Evolutionary conservation across 2,797 vertebrate genomes (phyloP).

Genomic region (Propithecus deckenii): DNA sequence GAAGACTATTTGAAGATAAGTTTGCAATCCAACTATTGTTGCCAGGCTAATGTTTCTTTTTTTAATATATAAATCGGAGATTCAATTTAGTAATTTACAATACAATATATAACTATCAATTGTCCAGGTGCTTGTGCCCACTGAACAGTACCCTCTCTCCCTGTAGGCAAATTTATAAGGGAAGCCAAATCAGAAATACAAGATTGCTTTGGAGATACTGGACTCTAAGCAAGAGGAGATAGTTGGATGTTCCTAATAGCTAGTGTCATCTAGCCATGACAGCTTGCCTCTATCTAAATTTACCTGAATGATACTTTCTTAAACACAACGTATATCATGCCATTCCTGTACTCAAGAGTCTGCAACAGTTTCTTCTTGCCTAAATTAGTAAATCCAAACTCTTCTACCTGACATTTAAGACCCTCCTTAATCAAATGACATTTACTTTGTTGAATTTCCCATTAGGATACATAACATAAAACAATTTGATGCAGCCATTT

Average conservation of each 20-base stretch:
- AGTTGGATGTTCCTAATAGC: not conserved
- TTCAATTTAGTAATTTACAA: conserved; percentile 22
- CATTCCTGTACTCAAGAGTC: not conserved
- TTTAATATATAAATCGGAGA: not conserved
- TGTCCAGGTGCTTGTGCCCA: not conserved
- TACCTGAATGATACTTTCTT: conserved; percentile 8
- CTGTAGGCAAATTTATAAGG: conserved; percentile 5
- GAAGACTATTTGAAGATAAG: conserved; percentile 18
- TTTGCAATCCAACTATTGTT: conserved; percentile 17
- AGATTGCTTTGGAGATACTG: not conserved
- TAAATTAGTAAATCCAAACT: conserved; percentile 16
- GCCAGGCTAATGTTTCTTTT: not conserved
- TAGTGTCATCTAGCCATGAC: not conserved
- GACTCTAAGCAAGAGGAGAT: conserved; percentile 10
- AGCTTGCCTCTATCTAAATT: not conserved
- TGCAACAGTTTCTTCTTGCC: not conserved
- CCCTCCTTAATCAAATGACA: not conserved
- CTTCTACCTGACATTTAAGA: not conserved
- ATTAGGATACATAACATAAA: conserved; percentile 13
- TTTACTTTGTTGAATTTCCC: conserved; percentile 33
- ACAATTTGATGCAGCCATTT: conserved; percentile 5
- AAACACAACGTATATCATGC: not conserved
- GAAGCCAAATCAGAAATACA: conserved; percentile 22
- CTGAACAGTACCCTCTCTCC: not conserved
- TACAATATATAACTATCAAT: not conserved